phyloP scores from a whole-genome alignment of 2,797 vertebrate genomes.

The Parotocinclus haroldoi region DNA sequence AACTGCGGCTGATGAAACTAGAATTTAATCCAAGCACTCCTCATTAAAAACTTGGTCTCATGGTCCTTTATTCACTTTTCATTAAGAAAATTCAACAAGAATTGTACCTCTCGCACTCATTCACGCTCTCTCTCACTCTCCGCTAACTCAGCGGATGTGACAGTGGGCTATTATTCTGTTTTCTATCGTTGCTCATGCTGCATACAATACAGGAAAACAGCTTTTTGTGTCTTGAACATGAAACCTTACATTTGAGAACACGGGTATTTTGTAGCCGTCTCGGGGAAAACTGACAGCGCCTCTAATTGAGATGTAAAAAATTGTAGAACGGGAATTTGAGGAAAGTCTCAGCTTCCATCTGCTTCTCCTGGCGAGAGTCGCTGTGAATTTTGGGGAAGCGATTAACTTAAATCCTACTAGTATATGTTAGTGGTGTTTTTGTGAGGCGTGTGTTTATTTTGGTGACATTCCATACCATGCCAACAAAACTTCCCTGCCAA shows the following conservation, averaged over 20 bases:
- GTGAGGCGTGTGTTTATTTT: too few relatives aligned
- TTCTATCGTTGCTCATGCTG: conserved; percentile 39
- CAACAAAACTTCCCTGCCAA: too few relatives aligned
- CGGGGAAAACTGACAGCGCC: conserved; percentile 17
- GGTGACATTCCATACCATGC: too few relatives aligned
- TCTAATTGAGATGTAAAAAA: conserved; percentile 33
- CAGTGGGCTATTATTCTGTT: conserved; percentile 42
- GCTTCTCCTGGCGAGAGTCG: too few relatives aligned
- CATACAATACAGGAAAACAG: conserved; percentile 40
- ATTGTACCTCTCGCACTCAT: conserved; percentile 25
- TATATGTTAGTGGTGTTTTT: background rate
- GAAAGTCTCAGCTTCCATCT: background rate
- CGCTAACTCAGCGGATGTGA: conserved; percentile 31
- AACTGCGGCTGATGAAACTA: conserved; percentile 46
- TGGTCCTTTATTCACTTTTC: conserved; percentile 50
- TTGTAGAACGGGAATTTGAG: background rate
- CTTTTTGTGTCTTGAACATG: conserved; percentile 41
- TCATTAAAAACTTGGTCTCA: conserved; percentile 47
- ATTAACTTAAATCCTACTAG: background rate
- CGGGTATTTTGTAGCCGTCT: conserved; percentile 18
- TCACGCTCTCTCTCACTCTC: conserved; percentile 19
- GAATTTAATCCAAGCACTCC: conserved; percentile 51
- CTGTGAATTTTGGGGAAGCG: too few relatives aligned
- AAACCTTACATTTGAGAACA: conserved; percentile 42
- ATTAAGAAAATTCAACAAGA: conserved; percentile 49